phyloP scores from a whole-genome alignment of 2,888 invertebrate species.

The Callyntrura sp. region DNA sequence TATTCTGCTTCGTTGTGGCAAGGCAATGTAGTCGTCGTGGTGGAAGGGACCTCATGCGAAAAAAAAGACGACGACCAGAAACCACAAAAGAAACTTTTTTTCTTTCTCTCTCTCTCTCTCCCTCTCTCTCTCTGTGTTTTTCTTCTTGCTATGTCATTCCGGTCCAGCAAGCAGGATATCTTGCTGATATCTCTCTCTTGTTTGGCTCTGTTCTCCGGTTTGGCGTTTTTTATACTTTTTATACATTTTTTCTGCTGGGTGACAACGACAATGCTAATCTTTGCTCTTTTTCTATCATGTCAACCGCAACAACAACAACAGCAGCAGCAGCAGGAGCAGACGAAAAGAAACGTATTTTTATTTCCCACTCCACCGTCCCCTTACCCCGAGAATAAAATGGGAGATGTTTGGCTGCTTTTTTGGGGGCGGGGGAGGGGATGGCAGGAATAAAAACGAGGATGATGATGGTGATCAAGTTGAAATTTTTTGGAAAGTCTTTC shows the following conservation, averaged over 20 bases:
- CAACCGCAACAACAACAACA: conserved; percentile 45
- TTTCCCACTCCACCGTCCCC: not conserved
- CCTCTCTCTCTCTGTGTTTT: not conserved
- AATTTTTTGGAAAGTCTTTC: too few species aligned
- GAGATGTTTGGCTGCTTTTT: too few species aligned
- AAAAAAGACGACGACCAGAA: not conserved
- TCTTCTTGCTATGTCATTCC: conserved; percentile 63
- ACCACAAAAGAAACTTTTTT: conserved; percentile 45
- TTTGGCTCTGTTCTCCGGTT: not conserved
- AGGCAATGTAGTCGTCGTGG: too few species aligned
- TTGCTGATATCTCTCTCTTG: conserved; percentile 28
- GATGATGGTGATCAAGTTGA: too few species aligned
- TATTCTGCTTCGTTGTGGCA: too few species aligned
- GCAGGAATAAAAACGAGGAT: too few species aligned
- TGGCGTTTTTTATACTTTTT: not conserved
- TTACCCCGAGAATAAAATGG: too few species aligned
- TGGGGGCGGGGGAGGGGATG: too few species aligned
- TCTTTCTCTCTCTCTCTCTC: conserved; percentile 4
- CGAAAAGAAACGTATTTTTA: conserved; percentile 8
- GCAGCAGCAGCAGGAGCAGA: not conserved
- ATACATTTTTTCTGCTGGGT: too few species aligned
- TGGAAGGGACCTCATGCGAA: conserved; percentile 16
- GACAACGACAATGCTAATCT: conserved; percentile 49
- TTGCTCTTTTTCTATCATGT: conserved; percentile 46
- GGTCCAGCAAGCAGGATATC: conserved; percentile 65